These are phyloP conservation scores for Drosophila persimilis DNA, from an alignment of 1,140 invertebrate genomes.

Conservation along the genomic window DNA sequence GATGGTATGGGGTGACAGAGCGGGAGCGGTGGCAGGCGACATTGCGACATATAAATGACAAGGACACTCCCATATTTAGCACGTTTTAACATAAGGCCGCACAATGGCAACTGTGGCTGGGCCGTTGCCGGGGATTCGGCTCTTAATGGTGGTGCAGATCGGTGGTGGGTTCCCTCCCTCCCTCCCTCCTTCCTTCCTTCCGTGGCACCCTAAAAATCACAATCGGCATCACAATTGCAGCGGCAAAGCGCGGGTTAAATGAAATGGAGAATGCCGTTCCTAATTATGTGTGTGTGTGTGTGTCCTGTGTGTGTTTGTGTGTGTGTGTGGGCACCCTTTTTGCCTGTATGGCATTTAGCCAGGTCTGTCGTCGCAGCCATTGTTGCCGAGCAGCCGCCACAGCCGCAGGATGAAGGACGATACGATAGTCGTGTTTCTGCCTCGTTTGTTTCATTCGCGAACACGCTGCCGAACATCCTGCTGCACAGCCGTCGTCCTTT, in stretches of 20 bases:
- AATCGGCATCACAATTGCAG: conserved; percentile 21
- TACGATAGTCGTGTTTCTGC: conserved; percentile 52
- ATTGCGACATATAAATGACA: conserved; percentile 82
- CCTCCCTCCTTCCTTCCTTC: neutral
- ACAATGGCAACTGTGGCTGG: conserved; percentile 73
- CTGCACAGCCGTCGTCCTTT: conserved; percentile 69
- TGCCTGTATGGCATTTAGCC: conserved; percentile 48
- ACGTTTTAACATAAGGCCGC: conserved; percentile 60
- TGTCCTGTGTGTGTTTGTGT: conserved; percentile 1
- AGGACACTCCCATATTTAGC: conserved; percentile 83
- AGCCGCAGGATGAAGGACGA: conserved; percentile 68
- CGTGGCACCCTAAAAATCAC: conserved; percentile 64
- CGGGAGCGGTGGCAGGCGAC: conserved; percentile 45
- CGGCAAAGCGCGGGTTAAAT: conserved; percentile 60
- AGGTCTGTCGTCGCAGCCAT: conserved; percentile 80
- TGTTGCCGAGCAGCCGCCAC: conserved; percentile 60
- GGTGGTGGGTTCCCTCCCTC: conserved; percentile 29
- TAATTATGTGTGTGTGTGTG: conserved; percentile 60
- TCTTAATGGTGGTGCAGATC: conserved; percentile 35
- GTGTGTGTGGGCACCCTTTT: conserved; percentile 56
- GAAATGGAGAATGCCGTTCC: conserved; percentile 82
- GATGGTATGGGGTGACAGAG: conserved; percentile 13
- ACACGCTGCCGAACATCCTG: conserved; percentile 48
- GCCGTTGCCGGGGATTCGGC: neutral
- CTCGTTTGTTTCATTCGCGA: conserved; percentile 60